phyloP scores from a whole-genome alignment of 2,888 invertebrate genomes.

The Xestia rhomboidea region DNA sequence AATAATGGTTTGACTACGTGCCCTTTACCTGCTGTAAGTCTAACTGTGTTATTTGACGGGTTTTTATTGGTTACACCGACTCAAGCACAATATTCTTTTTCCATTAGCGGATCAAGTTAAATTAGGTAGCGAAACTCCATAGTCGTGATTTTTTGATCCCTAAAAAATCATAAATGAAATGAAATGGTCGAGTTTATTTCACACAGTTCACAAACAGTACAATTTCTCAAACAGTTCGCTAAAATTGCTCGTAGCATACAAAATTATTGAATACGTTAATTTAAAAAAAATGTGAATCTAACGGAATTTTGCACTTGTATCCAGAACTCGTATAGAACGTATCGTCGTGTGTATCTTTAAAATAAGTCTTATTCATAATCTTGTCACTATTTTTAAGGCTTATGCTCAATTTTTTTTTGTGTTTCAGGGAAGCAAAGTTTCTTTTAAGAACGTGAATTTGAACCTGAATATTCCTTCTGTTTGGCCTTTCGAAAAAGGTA shows the following conservation, averaged over 20 bases:
- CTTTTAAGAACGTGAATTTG: conserved; percentile 47
- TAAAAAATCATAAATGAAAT: too few species aligned
- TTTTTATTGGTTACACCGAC: background rate
- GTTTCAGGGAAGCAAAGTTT: conserved; percentile 54
- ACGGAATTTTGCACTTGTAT: background rate
- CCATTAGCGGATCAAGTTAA: background rate
- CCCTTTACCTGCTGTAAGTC: conserved; percentile 47
- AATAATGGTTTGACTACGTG: conserved; percentile 40
- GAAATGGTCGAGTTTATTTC: too few species aligned
- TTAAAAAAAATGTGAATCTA: too few species aligned
- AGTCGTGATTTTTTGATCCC: too few species aligned
- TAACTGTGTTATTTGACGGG: background rate
- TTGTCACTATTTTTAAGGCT: background rate
- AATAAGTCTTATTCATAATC: background rate
- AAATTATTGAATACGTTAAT: too few species aligned
- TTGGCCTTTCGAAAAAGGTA: conserved; percentile 59
- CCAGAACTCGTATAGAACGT: too few species aligned
- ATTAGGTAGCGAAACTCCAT: too few species aligned
- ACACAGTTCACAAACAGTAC: too few species aligned
- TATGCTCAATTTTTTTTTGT: background rate
- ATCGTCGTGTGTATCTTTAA: too few species aligned
- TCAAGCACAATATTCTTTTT: background rate
- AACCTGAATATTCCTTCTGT: conserved; percentile 43
- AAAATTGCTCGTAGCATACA: too few species aligned
- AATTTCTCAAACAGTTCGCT: too few species aligned